These are phyloP conservation scores for Cyphomyrus discorhynchus DNA, from an alignment of 2,113 vertebrate genomes.

Conservation along the genomic window DNA sequence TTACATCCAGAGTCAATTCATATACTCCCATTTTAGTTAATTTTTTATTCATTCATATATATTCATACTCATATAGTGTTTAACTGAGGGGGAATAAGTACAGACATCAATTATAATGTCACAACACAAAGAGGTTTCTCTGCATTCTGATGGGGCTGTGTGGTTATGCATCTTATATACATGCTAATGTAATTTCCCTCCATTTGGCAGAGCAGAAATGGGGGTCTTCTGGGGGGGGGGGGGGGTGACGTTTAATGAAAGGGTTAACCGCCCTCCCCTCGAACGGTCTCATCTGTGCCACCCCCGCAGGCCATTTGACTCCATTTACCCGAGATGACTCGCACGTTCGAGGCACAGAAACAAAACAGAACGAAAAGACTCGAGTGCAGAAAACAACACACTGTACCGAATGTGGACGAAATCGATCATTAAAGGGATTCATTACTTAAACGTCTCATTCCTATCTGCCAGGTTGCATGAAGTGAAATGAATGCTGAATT, in stretches of 20 bases:
- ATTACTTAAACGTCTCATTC: not conserved
- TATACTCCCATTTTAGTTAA: not conserved
- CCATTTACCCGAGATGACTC: not conserved
- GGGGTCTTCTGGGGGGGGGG: not conserved
- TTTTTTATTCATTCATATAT: slow-evolving; percentile 6
- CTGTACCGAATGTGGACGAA: not conserved
- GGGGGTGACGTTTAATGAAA: not conserved
- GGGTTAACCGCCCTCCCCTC: not conserved
- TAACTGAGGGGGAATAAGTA: not conserved
- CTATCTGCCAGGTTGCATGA: slow-evolving; percentile 1
- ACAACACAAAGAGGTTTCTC: not conserved
- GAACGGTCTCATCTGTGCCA: not conserved
- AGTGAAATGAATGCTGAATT: not conserved
- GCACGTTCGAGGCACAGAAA: not conserved
- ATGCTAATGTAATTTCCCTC: slow-evolving; percentile 6
- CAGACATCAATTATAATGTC: slow-evolving; percentile 4
- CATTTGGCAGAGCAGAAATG: not conserved
- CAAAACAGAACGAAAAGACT: not conserved
- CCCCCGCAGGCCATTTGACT: not conserved
- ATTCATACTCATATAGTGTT: not conserved
- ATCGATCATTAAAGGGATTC: not conserved
- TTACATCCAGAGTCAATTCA: not conserved
- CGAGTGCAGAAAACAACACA: not conserved
- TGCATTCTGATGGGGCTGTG: not conserved
- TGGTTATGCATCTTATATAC: not conserved